Base-by-base conservation (phyloP, 2,797 vertebrate genomes). In the Syncerus caffer region DNA sequence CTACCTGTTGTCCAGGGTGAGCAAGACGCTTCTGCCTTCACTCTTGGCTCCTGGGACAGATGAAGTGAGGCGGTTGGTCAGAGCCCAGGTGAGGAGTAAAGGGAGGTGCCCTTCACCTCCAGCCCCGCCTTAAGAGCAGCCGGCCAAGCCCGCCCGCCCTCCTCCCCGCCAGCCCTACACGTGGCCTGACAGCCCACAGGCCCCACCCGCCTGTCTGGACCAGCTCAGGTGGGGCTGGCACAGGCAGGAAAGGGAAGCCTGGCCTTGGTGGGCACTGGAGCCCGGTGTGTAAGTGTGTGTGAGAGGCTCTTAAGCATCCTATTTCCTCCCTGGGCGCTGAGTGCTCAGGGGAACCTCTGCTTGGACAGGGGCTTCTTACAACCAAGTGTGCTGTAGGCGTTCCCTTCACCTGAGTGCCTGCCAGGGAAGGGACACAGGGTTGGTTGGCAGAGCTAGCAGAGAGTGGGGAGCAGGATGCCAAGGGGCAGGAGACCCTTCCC, bases 71-170 rank as follows among this genome's bases (percentile, higher is more conserved):
- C 27, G 7, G 85, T 86, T 51, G 7, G 85, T 86, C 83, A 23
- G 90, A 92, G 93, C 16, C 64, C 92, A 97, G 97, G 96, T 96
- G 93, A 92, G 29, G 23, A 47, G 57, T 34, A 27, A 78, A 27
- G 42, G 25, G 60, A 88, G 95, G 90, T 0, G 3, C 74, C 13
- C 79, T 7, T 95, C 89, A 95, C 95, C 94, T 93, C 25, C 80
- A 64, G 57, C 55, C 74, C 64, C 12, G 87, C 97, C 86, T 97
- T 95, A 97, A 96, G 79, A 96, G 71, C 64, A 60, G 90, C 82
- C 45, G 7, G 78, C 67, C 96, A 13, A 51, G 83, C 29, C 25
- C 14, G 51, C 92, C 64, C 31, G 27, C 25, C 89, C 34, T 27
- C 78, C 58, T 34, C 51, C 58, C 62, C 31, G 8, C 17, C 0